Evolutionary conservation across 2,888 invertebrate genomes (phyloP).

Genomic region (Caenorhabditis angaria): DNA sequence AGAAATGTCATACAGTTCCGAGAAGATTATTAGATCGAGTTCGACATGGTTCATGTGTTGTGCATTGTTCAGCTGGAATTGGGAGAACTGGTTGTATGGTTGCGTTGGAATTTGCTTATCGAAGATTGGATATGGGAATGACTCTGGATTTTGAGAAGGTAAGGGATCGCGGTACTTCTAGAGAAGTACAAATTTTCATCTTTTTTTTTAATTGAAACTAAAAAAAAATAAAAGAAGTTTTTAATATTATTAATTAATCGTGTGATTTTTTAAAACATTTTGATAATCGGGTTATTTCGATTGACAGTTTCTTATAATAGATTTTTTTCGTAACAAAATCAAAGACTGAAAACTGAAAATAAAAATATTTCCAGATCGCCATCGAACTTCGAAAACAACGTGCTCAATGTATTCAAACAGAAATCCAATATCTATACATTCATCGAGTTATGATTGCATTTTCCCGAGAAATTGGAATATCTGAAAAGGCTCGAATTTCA

Average conservation of each 20-base stretch:
- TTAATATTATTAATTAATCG: too few relatives aligned
- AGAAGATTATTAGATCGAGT: constrained; percentile 44
- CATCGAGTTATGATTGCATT: constrained; percentile 51
- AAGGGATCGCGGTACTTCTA: neutral
- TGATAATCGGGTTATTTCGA: too few relatives aligned
- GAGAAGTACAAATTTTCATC: neutral
- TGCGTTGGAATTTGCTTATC: constrained; percentile 53
- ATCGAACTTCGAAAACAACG: constrained; percentile 46
- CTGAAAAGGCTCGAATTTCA: constrained; percentile 19
- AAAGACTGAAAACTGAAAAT: neutral
- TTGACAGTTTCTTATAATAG: neutral
- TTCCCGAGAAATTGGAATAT: constrained; percentile 26
- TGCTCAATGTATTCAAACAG: constrained; percentile 56
- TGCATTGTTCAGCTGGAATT: constrained; percentile 60
- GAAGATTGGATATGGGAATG: constrained; percentile 32
- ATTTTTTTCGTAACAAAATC: neutral
- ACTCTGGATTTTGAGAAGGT: constrained; percentile 53
- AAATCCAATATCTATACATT: constrained; percentile 59
- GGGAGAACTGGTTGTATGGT: constrained; percentile 57
- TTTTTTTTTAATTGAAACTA: too few relatives aligned
- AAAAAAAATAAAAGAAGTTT: too few relatives aligned
- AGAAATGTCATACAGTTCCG: constrained; percentile 48
- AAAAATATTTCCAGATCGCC: constrained; percentile 38
- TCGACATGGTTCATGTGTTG: constrained; percentile 43
- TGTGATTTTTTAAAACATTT: too few relatives aligned